Evolutionary conservation across 2,797 vertebrate species (phyloP).

Genomic region (Erpetoichthys calabaricus): DNA sequence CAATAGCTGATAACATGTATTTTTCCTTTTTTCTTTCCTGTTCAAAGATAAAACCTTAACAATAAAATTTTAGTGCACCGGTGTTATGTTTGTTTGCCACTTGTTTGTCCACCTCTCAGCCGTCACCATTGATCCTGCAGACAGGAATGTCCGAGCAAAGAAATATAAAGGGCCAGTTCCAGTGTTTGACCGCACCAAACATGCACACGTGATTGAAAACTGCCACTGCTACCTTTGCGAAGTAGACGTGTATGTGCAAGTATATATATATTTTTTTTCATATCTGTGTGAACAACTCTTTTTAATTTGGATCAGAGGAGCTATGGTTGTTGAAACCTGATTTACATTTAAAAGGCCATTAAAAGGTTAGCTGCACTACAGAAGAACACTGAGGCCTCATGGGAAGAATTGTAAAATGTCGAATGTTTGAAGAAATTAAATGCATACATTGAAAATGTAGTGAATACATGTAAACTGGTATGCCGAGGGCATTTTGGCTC

Average conservation of each 20-base stretch:
- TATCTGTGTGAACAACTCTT: neutral
- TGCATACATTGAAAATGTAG: too few species aligned
- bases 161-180: constrained; percentile 62
- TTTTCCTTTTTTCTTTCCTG: neutral
- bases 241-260: constrained; percentile 71
- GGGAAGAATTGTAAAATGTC: too few species aligned
- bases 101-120: constrained; percentile 77
- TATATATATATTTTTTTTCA: constrained; percentile 7
- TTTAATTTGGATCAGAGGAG: too few species aligned
- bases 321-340: too few species aligned
- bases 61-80: constrained; percentile 60
- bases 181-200: constrained; percentile 70
- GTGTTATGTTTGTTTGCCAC: constrained; percentile 68
- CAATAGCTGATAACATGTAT: too few species aligned
- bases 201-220: constrained; percentile 90
- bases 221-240: constrained; percentile 91
- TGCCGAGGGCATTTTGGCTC: too few species aligned
- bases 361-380: too few species aligned
- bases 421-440: too few species aligned
- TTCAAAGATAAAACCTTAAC: constrained; percentile 36
- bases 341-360: too few species aligned
- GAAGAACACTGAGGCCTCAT: too few species aligned
- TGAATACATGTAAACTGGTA: too few species aligned
- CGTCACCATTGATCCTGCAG: constrained; percentile 81
- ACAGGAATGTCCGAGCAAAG: constrained; percentile 70